Conservation (phyloP, 1,140 invertebrate genomes). For the Nebria ingens region DNA sequence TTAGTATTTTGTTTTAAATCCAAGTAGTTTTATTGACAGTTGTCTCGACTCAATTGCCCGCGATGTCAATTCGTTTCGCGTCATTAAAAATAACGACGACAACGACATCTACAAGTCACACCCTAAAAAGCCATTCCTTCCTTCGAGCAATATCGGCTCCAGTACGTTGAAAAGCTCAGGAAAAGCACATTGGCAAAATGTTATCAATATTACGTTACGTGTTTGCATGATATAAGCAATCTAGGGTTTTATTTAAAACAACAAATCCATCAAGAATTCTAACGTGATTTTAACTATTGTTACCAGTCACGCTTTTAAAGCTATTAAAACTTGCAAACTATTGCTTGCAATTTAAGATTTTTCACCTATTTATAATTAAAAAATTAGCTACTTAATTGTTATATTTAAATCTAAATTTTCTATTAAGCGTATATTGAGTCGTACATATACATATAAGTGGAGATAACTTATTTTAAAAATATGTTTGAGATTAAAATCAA, state of each 20-base stretch:
- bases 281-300: neutral
- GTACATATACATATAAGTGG: too few relatives aligned
- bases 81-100: neutral
- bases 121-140: neutral
- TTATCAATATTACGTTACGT: neutral
- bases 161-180: too few relatives aligned
- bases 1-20: constrained; percentile 1
- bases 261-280: neutral
- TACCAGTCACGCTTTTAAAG: neutral
- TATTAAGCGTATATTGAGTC: too few relatives aligned
- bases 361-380: too few relatives aligned
- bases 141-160: neutral
- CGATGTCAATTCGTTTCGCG: constrained; percentile 8
- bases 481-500: too few relatives aligned
- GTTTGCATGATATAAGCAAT: neutral
- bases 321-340: too few relatives aligned
- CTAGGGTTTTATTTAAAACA: neutral
- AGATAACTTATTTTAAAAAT: too few relatives aligned
- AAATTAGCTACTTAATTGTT: too few relatives aligned
- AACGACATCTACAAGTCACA: neutral
- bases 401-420: too few relatives aligned
- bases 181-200: too few relatives aligned
- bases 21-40: neutral
- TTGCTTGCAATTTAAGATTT: too few relatives aligned
- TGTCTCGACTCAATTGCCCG: neutral